Base-by-base conservation (phyloP, 2,888 invertebrate species). In the Drosophila histrio region DNA sequence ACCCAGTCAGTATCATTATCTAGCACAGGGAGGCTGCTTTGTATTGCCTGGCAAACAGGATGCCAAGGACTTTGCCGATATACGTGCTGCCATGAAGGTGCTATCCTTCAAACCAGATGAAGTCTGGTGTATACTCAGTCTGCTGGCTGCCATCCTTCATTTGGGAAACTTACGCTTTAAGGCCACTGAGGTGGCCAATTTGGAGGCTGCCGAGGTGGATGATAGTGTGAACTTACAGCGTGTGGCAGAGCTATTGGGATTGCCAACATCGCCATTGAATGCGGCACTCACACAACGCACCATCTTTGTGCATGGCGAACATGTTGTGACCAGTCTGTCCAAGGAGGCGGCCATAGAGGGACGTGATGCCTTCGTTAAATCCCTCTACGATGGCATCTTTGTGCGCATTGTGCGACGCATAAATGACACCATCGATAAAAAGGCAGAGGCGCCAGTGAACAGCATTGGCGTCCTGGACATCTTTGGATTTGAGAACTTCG, bases 401-500 rank as follows among this genome's bases (percentile, higher is more conserved):
- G 94, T 97, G 65, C 95, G 95, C 92, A 96, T 99, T 57, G 97
- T 98, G 0, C 94, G 95, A 15, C 96, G 97, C 91, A 97, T 98
- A 72, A 99, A 99, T 90, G 93, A 94, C 75, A 96, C 97, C 4
- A 95, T 98, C 65, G 94, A 94, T 81, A 95, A 94, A 91, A 74
- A 73, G 26, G 63, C 80, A 0, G 67, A 50, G 4, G 93, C 61
- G 17, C 94, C 94, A 75, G 92, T 93, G 26, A 91, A 93, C 0
- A 96, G 96, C 0, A 98, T 99, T 67, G 98, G 98, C 0, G 96
- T 99, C 1, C 93, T 99, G 68, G 99, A 99, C 91, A 98, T 99
- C 78, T 99, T 98, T 90, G 99, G 99, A 1, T 99, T 99, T 92
- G 99, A 99, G 92, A 98, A 98, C 90, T 98, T 99, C 88, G 94